Evolutionary conservation across 1,140 invertebrate genomes (phyloP).

Genomic region (Telenomus remus): DNA sequence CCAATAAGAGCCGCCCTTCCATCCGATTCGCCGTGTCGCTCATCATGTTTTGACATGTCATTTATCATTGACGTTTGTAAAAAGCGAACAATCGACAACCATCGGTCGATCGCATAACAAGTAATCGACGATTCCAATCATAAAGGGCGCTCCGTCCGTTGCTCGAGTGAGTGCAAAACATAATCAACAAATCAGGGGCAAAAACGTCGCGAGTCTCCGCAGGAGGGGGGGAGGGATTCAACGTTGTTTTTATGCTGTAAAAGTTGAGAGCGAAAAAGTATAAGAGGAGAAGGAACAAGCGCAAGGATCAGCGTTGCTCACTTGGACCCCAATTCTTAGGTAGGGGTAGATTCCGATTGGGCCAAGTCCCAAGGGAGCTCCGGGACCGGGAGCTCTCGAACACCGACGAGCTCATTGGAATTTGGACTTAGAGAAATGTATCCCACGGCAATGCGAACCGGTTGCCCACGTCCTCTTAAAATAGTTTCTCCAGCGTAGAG

Average conservation of each 20-base stretch:
- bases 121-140: conserved; percentile 31
- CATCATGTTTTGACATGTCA: conserved; percentile 51
- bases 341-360: conserved; percentile 33
- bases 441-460: conserved; percentile 69
- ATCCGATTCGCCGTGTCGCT: conserved; percentile 54
- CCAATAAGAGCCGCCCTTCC: conserved; percentile 69
- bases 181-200: conserved; percentile 39
- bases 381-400: conserved; percentile 33
- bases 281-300: conserved; percentile 38
- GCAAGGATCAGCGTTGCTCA: conserved; percentile 20
- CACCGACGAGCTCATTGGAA: too few relatives aligned
- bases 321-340: conserved; percentile 23
- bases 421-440: conserved; percentile 59
- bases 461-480: conserved; percentile 70
- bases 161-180: conserved; percentile 33
- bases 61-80: conserved; percentile 46
- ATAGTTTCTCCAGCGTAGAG: conserved; percentile 72
- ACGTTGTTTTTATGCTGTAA: conserved; percentile 51
- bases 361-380: conserved; percentile 36
- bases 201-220: conserved; percentile 32
- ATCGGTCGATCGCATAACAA: conserved; percentile 33
- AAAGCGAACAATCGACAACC: conserved; percentile 24
- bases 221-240: conserved; percentile 26
- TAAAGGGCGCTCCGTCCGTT: conserved; percentile 24
- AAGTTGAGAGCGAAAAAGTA: conserved; percentile 48